Base-by-base conservation (phyloP, 1,140 invertebrate genomes). In the Andricus grossulariae region DNA sequence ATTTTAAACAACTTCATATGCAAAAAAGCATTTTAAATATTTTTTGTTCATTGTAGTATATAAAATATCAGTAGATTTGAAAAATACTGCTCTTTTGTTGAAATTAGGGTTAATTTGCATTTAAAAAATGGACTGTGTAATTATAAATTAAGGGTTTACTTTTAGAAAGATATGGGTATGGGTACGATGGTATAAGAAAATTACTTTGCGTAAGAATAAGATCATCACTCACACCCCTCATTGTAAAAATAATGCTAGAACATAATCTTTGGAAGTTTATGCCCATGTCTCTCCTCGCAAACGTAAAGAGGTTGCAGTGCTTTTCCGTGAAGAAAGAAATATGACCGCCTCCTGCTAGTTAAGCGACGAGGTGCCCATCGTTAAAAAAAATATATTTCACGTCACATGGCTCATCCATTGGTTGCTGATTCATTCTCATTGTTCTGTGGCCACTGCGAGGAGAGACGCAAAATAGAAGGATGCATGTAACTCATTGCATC, bases 251-350 rank as follows among this genome's bases (percentile, higher is more conserved):
- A 54, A 54, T n/a, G 8, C 18, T n/a, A 19, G 52, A 54, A 54
- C 52, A 54, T 54, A 54, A 54, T 54, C 52, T 54, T 54, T 54
- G 18, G n/a, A 54, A 54, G 52, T 54, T 54, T 54, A 54, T 54
- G 52, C 16, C 52, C 52, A 54, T 11, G 18, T 54, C 52, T 54
- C 18, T 54, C 52, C 18, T 54, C 18, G 18, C 52, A 54, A 54
- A 54, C 52, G 52, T 19, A 54, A 54, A 54, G 52, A 54, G 52
- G 18, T 19, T 54, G 52, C 18, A 10, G 18, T 54, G 52, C 52
- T 54, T 54, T 54, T 54, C 52, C 52, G 18, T n/a, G 18, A 54
- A n/a, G 52, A n/a, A 54, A 54, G 52, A 54, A 54, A 54, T 54
- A 54, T n/a, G 52, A 54, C 52, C 18, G 52, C 18, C 52, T 54